phyloP scores from a whole-genome alignment of 2,888 invertebrate genomes.

The Tanypteryx hageni region DNA sequence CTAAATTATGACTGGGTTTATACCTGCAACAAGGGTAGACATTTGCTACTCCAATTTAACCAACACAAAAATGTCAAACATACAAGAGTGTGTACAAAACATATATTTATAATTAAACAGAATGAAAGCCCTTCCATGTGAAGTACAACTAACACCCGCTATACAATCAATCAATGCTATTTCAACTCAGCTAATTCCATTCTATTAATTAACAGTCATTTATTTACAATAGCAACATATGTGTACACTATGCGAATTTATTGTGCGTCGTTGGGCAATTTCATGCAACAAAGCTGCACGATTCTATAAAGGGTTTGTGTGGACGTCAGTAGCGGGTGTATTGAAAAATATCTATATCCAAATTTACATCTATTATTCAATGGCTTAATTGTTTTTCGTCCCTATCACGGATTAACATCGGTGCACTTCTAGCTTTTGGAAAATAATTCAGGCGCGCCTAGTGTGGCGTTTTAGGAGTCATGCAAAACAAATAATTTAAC shows the following conservation, averaged over 20 bases:
- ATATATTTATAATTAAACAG: not conserved
- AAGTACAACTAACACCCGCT: not conserved
- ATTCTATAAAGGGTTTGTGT: conserved; percentile 30
- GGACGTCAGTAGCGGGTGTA: conserved; percentile 18
- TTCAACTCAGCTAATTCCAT: not conserved
- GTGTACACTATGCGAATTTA: conserved; percentile 38
- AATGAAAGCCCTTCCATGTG: not conserved
- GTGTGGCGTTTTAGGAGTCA: not conserved
- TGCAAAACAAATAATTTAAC: not conserved
- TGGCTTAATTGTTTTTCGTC: not conserved
- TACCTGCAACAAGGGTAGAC: too few relatives aligned
- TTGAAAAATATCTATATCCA: conserved; percentile 51
- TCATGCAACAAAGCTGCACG: conserved; percentile 59
- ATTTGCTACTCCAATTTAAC: too few relatives aligned
- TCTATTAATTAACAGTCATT: not conserved
- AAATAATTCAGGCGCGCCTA: not conserved
- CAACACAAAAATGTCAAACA: not conserved
- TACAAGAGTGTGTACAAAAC: too few relatives aligned
- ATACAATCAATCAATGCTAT: not conserved
- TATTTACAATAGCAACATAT: not conserved
- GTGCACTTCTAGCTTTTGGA: not conserved
- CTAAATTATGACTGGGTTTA: too few relatives aligned
- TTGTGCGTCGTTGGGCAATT: conserved; percentile 61
- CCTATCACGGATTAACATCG: not conserved
- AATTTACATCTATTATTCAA: conserved; percentile 27